Evolutionary conservation across 2,888 invertebrate species (phyloP), one percentile per base, ranked within the genome.

Genomic region (Agonopterix alstromeriana): DNA sequence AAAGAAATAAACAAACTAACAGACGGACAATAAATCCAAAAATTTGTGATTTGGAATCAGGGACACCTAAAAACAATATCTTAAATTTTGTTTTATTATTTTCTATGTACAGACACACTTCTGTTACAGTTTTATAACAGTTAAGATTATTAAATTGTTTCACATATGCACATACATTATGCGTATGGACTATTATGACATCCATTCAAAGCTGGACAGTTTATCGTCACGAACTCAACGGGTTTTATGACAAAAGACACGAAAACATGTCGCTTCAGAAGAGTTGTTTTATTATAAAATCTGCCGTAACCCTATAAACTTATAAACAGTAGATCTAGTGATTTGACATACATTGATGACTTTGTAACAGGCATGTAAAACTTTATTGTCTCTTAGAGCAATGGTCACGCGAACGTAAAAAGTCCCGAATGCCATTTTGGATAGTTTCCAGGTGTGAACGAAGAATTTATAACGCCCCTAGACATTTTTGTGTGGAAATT

Each of bases 371-470:
- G 47, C 56, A 56, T 53, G 54, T 53, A 48, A 46, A 49, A 53
- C 49, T 53, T 48, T 50, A 59, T 53, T 58, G 54, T 52, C 43
- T 58, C 53, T 53, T 51, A 50, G 51, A 51, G 63, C 57, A 60
- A 58, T 63, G 27, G 27, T 27, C 27, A 27, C 27, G 27, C 5
- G 27, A 27, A 27, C 27, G 27, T 27, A 7, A 27, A 27, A 7
- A 27, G 27, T 27, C 7, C 27, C 27, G 27, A 27, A 27, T 5
- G 47, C 49, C 53, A 48, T 38, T 45, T 56, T 60, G 59, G 59
- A 56, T 42, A 47, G 42, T 44, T 49, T 55, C 60, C 71, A 76
- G 72, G 74, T 73, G 70, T 56, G 63, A 73, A 62, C 66, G 64
- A 65, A 55, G 46, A 63, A 60, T 70, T 71, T 70, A 72, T 66